These are phyloP conservation scores for Laothoe populi DNA, from an alignment of 2,888 invertebrate species.

Conservation along the genomic window DNA sequence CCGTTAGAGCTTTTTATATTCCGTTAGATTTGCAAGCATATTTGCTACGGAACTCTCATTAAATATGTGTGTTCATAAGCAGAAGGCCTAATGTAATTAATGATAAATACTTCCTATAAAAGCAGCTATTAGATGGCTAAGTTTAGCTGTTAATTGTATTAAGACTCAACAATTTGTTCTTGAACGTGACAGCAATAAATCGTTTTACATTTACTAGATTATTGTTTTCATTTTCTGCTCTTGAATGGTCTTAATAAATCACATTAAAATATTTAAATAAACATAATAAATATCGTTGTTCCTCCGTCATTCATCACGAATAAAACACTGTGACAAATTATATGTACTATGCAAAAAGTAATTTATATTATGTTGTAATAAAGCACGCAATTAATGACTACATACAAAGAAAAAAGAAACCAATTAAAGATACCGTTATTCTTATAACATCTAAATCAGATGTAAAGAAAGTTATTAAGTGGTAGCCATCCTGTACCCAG, in stretches of 20 bases:
- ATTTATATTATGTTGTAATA: background rate
- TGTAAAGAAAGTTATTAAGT: no score
- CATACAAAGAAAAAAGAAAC: no score
- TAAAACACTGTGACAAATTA: background rate
- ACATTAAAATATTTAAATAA: background rate
- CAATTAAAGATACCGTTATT: no score
- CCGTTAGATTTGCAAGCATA: no score
- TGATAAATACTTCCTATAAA: slow-evolving; percentile 15
- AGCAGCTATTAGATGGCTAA: background rate
- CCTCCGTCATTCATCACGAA: background rate
- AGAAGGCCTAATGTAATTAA: slow-evolving; percentile 7
- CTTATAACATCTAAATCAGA: slow-evolving; percentile 1
- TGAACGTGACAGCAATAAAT: background rate
- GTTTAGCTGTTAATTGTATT: slow-evolving; percentile 3
- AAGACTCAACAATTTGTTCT: background rate
- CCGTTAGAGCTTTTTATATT: no score
- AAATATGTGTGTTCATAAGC: background rate
- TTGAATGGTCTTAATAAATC: background rate
- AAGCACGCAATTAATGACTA: background rate
- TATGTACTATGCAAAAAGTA: background rate
- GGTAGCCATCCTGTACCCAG: no score
- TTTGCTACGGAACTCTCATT: no score
- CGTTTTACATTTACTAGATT: background rate
- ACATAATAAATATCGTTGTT: background rate
- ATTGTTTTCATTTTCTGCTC: background rate